Base-by-base conservation (phyloP, 2,113 vertebrate species). In the Falco punctatus region DNA sequence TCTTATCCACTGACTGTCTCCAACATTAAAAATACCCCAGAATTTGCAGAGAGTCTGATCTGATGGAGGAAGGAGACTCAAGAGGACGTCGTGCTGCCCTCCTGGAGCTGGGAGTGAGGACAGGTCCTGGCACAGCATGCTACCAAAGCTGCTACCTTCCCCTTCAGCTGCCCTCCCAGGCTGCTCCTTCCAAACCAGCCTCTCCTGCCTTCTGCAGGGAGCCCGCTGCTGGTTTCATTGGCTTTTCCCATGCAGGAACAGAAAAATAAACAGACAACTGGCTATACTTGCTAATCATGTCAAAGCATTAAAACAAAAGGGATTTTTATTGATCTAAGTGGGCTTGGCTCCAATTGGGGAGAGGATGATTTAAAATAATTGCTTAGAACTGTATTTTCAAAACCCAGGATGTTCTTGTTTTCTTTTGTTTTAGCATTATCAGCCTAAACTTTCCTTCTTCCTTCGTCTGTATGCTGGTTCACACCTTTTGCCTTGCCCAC, bases 71-170 rank as follows among this genome's bases (percentile, higher is more conserved):
- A 26, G 23, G 26, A n/a, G 61, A 49, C 13, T 22, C 6, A 1
- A 1, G 21, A 42, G 66, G 51, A 58, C 13, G 3, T n/a, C 28
- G 30, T 23, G 20, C 58, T 54, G 88, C 49, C 21, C 35, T 27
- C 40, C 70, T 13, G 13, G 55, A 62, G 54, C 35, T 5, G 35
- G 28, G 74, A 75, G 49, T 8, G 7, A 88, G 17, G 86, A 64
- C 6, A 33, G 46, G 67, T 87, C 62, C 57, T 2, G 1, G 33
- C 38, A 46, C 6, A 1, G 48, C 3, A 3, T 2, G 5, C 33
- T 46, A 64, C 73, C 5, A 1, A 20, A 61, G 73, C 26, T 5
- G 2, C 13, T 2, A 6, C 86, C 78, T 9, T 67, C 55, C 33
- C 75, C 48, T 26, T 24, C 32, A 1, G 18, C 66, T 2, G 0